Evolutionary conservation across 2,797 vertebrate species (phyloP), one percentile per base, ranked within the genome.

Genomic region (Chelon auratus): DNA sequence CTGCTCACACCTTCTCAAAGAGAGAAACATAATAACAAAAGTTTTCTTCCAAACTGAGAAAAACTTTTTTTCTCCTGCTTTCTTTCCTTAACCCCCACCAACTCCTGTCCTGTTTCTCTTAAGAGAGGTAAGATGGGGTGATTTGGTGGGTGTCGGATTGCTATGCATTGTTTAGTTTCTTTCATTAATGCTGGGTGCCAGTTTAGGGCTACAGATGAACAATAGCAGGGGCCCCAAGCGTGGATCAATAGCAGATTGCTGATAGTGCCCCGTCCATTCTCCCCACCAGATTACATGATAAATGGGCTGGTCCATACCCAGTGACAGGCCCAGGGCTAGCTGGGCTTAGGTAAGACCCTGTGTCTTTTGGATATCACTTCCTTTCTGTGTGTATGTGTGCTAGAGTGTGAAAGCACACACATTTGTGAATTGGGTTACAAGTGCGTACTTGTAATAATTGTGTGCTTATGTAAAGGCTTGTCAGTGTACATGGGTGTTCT

Each of bases 181-280:
- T 96, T 96, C 96, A 97, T 98, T 97, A 98, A 97, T 97, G 96
- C 95, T 89, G 93, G 93, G 95, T 96, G 96, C 96, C 96, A 95
- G 93, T 95, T 90, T 92, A 91, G 94, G 92, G 94, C 94, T 91
- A 91, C 91, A 95, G 95, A 96, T 97, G 96, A 97, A 98, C 97
- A 98, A 98, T 97, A 96, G 96, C 93, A 91, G 87, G 92, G 93
- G 90, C 94, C 95, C 93, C 94, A 93, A 94, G 93, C 89, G 79
- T 88, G 94, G 96, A 98, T 98, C 97, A 96, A 99, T 99, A 97
- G 94, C 93, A 97, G 96, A 97, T 98, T 95, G 96, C 97, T 98
- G 97, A 98, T 98, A 97, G 96, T 94, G 95, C 95, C 96, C 97
- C 95, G 95, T 97, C 96, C 96, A 95, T 96, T 97, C 96, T 93